Percentiles rank a stretch among this genome's conserved stretches.
phyloP scores from a whole-genome alignment of 2,888 invertebrate species.

The Dryadula phaetusa region DNA sequence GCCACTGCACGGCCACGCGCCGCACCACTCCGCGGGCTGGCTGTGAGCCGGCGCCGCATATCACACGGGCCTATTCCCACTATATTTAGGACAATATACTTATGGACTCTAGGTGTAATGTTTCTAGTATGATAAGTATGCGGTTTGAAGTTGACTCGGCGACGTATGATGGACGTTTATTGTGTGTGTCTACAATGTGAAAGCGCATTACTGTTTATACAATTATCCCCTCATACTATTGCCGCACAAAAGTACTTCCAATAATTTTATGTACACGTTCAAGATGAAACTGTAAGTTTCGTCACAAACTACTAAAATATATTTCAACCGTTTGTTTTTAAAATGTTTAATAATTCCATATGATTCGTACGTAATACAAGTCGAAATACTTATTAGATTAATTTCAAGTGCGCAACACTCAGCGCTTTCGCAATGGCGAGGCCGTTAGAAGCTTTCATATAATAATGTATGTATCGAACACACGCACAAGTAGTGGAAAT shows the following conservation, averaged over 20 bases:
- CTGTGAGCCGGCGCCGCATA: conserved; percentile 60
- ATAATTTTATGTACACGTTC: background rate
- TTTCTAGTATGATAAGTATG: background rate
- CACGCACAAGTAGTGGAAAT: background rate
- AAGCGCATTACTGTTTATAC: background rate
- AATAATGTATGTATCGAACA: background rate
- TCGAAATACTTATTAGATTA: background rate
- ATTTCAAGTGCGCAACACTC: background rate
- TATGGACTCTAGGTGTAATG: background rate
- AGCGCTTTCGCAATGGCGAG: background rate
- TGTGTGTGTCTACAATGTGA: background rate
- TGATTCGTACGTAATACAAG: background rate
- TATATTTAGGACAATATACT: background rate
- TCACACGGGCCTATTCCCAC: background rate
- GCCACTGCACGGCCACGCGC: conserved; percentile 89
- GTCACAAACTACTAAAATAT: background rate
- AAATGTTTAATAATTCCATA: background rate
- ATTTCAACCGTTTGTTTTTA: background rate
- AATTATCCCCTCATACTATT: background rate
- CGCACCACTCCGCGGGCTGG: conserved; percentile 88
- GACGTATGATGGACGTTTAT: background rate
- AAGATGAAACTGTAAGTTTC: background rate
- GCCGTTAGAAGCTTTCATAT: background rate
- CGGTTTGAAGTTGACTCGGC: background rate
- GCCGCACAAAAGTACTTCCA: conserved; percentile 7